Evolutionary conservation across 1,140 invertebrate species (phyloP).

Genomic region (Papilio polyxenes): DNA sequence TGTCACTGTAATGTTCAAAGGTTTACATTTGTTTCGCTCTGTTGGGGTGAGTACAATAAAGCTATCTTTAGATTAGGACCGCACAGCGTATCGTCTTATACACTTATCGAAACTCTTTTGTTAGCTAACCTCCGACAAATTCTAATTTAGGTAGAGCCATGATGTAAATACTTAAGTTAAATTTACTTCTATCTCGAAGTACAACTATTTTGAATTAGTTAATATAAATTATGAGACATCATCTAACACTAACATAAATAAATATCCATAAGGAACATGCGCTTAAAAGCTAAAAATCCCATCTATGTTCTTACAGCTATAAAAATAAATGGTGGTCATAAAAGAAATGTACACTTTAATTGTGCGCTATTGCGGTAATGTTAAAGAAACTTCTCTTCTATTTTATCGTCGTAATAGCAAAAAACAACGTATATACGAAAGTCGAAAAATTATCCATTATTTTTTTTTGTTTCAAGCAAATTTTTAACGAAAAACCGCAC

Average conservation of each 20-base stretch:
- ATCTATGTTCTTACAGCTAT: not conserved
- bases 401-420: slow-evolving; percentile 15
- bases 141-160: not conserved
- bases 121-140: not conserved
- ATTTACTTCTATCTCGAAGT: too few relatives aligned
- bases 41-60: not conserved
- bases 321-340: not conserved
- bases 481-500: not conserved
- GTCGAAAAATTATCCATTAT: not conserved
- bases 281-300: not conserved
- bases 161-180: not conserved
- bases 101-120: not conserved
- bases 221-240: not conserved
- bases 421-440: not conserved
- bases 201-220: not conserved
- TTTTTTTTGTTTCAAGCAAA: not conserved
- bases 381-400: not conserved
- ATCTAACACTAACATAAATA: too few relatives aligned
- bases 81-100: not conserved
- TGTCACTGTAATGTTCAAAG: slow-evolving; percentile 2
- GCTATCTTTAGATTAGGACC: not conserved
- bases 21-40: not conserved
- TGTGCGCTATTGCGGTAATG: slow-evolving; percentile 1
- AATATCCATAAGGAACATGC: not conserved
- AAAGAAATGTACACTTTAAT: not conserved